Conservation (phyloP, 2,888 invertebrate species). For the Thera britannica region DNA sequence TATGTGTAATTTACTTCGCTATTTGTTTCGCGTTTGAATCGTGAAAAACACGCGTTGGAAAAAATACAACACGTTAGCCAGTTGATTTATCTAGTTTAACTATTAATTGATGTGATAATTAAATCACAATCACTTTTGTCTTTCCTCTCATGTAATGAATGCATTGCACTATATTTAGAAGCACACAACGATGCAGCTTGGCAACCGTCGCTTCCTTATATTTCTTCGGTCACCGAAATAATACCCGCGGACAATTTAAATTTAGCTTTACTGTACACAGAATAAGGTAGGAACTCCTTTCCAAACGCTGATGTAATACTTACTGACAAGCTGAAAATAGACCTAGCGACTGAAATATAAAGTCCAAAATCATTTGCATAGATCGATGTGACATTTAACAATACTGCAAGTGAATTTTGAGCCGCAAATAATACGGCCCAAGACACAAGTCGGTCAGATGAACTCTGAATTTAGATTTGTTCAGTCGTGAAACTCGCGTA, state of each 20-base stretch:
- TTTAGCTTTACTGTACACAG: neutral
- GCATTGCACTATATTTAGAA: slow-evolving; percentile 48
- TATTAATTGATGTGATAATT: neutral
- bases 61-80: too few relatives aligned
- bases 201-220: slow-evolving; percentile 61
- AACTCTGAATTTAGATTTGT: slow-evolving; percentile 69
- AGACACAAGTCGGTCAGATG: slow-evolving; percentile 71
- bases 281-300: slow-evolving; percentile 19
- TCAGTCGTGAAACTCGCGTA: slow-evolving; percentile 52
- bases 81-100: too few relatives aligned
- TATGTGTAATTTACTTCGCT: too few relatives aligned
- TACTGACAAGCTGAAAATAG: slow-evolving; percentile 32
- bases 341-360: slow-evolving; percentile 13
- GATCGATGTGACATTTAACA: slow-evolving; percentile 69
- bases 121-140: slow-evolving; percentile 26
- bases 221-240: slow-evolving; percentile 32
- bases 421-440: slow-evolving; percentile 70
- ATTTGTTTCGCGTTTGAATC: too few relatives aligned
- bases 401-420: slow-evolving; percentile 63
- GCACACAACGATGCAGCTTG: slow-evolving; percentile 55
- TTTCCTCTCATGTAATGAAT: slow-evolving; percentile 30
- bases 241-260: slow-evolving; percentile 17
- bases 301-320: neutral
- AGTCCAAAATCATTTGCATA: slow-evolving; percentile 29
- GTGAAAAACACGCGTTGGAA: too few relatives aligned